Evolutionary conservation across 2,113 vertebrate genomes (phyloP).

Genomic region (Micronisus gabar): DNA sequence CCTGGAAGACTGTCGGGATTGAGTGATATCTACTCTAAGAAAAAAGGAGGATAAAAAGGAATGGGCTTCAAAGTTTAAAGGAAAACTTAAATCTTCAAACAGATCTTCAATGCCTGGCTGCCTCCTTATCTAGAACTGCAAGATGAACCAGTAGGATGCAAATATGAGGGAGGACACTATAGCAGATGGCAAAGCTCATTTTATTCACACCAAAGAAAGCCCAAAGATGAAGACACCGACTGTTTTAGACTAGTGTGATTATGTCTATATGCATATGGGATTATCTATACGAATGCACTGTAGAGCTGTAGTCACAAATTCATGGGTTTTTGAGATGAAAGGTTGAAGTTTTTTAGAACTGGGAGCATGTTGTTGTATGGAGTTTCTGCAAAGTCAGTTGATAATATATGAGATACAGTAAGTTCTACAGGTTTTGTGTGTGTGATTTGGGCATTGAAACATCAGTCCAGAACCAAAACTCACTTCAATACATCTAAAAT

Average conservation of each 20-base stretch:
- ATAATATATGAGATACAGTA: not conserved
- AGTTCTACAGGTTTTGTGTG: not conserved
- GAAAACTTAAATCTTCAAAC: constrained; percentile 19
- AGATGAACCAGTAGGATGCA: not conserved
- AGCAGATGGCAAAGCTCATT: not conserved
- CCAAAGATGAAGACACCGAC: not conserved
- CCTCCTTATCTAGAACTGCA: not conserved
- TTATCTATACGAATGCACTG: not conserved
- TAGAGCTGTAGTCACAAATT: not conserved
- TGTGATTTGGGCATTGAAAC: not conserved
- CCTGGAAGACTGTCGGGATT: not conserved
- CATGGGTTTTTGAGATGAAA: not conserved
- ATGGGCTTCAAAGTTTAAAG: constrained; percentile 19
- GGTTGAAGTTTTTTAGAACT: not conserved
- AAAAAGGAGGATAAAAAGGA: not conserved
- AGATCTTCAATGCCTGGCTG: not conserved
- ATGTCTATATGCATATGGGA: not conserved
- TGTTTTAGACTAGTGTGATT: not conserved
- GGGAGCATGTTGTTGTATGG: not conserved
- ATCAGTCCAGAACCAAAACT: not conserved
- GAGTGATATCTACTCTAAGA: not conserved
- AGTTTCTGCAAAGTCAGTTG: not conserved
- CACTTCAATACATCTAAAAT: not conserved
- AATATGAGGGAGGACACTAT: not conserved
- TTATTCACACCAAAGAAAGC: not conserved